phyloP scores from a whole-genome alignment of 1,140 invertebrate genomes.

The Bombus fervidus region DNA sequence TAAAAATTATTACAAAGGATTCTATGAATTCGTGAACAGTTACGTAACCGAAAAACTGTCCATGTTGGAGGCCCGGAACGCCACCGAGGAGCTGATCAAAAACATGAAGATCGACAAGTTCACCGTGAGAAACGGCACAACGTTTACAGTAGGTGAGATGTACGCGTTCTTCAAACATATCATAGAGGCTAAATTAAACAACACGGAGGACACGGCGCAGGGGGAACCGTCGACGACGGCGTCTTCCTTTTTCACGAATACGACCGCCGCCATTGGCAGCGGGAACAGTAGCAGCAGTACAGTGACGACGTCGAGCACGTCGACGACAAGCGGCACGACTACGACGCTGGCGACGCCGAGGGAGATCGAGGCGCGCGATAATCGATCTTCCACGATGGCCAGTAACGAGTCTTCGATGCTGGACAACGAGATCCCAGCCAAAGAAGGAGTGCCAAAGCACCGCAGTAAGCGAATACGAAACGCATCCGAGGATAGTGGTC shows the following conservation, averaged over 20 bases:
- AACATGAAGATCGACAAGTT: conserved; percentile 79
- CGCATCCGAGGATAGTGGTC: conserved; percentile 64
- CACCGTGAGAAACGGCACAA: conserved; percentile 76
- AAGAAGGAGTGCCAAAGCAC: conserved; percentile 76
- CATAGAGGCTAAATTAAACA: conserved; percentile 80
- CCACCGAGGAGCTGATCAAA: conserved; percentile 76
- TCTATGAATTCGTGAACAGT: conserved; percentile 80
- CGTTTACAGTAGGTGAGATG: conserved; percentile 77
- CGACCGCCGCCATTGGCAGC: neutral
- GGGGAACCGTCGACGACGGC: neutral
- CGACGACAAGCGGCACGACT: conserved; percentile 35
- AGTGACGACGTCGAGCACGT: conserved; percentile 21
- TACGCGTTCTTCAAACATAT: conserved; percentile 83
- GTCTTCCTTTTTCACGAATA: neutral
- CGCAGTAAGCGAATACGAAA: conserved; percentile 79
- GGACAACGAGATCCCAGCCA: conserved; percentile 76
- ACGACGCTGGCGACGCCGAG: conserved; percentile 18
- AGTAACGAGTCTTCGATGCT: conserved; percentile 52
- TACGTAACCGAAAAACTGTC: conserved; percentile 78
- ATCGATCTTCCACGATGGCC: conserved; percentile 54
- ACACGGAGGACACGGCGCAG: conserved; percentile 49
- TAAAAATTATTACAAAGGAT: conserved; percentile 79
- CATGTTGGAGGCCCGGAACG: conserved; percentile 73
- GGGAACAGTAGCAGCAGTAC: neutral
- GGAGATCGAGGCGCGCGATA: conserved; percentile 42